Conservation (phyloP, 2,888 invertebrate genomes). For the Gisinianus flammeolus region DNA sequence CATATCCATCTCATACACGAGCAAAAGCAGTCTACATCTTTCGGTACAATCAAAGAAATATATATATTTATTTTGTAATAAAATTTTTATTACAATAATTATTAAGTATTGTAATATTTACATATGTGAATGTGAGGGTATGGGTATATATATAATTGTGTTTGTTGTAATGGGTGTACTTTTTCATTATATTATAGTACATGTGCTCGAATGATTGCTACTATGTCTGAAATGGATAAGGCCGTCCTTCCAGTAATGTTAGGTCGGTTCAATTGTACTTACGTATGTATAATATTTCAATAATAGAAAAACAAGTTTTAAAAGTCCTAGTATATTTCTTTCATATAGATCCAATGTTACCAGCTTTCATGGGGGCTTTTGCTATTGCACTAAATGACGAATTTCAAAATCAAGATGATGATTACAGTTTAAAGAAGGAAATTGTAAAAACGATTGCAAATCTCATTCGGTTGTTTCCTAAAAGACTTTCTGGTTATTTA, state of each 20-base stretch:
- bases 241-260: slow-evolving; percentile 68
- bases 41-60: slow-evolving; percentile 52
- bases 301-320: too few relatives aligned
- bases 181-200: slow-evolving; percentile 63
- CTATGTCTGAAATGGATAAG: slow-evolving; percentile 66
- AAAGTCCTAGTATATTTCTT: too few relatives aligned
- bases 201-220: slow-evolving; percentile 66
- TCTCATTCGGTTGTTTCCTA: slow-evolving; percentile 68
- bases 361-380: slow-evolving; percentile 71
- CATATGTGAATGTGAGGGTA: too few relatives aligned
- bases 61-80: neutral
- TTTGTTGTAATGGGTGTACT: neutral
- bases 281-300: too few relatives aligned
- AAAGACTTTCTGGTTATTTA: slow-evolving; percentile 68
- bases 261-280: slow-evolving; percentile 60
- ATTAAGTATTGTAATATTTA: neutral
- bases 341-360: slow-evolving; percentile 67
- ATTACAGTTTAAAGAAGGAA: slow-evolving; percentile 48
- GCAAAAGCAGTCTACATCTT: slow-evolving; percentile 73
- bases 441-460: slow-evolving; percentile 55
- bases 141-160: neutral
- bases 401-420: slow-evolving; percentile 25
- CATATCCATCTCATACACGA: slow-evolving; percentile 68
- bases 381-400: slow-evolving; percentile 60
- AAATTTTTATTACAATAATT: neutral